phyloP scores from a whole-genome alignment of 1,140 invertebrate species.

The Melanaphis sacchari region DNA sequence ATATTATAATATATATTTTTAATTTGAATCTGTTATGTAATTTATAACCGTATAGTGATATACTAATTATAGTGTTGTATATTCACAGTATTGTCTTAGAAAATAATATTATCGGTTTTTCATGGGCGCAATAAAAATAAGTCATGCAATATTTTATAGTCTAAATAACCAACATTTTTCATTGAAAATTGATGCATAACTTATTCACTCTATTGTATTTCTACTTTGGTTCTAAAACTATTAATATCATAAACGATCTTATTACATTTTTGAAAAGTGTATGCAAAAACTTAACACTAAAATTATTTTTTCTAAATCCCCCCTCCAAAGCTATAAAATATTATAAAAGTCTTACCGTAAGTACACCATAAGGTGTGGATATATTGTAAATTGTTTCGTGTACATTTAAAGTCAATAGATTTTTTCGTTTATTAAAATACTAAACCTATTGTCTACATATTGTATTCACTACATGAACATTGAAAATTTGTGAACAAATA shows the following conservation, averaged over 20 bases:
- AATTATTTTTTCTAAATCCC: neutral
- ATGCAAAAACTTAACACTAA: neutral
- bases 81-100: neutral
- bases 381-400: neutral
- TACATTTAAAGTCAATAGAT: neutral
- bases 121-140: neutral
- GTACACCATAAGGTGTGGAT: neutral
- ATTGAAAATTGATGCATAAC: neutral
- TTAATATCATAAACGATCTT: neutral
- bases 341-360: neutral
- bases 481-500: neutral
- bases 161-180: neutral
- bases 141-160: neutral
- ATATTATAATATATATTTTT: neutral
- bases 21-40: neutral
- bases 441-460: neutral
- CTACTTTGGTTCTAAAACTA: neutral
- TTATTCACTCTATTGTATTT: neutral
- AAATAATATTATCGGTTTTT: neutral
- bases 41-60: neutral
- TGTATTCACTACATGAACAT: neutral
- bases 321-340: neutral
- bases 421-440: neutral
- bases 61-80: neutral
- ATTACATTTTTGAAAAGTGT: neutral